Evolutionary conservation across 2,888 invertebrate genomes (phyloP), one percentile per base, ranked within the genome.

Genomic region (Axea sp.): DNA sequence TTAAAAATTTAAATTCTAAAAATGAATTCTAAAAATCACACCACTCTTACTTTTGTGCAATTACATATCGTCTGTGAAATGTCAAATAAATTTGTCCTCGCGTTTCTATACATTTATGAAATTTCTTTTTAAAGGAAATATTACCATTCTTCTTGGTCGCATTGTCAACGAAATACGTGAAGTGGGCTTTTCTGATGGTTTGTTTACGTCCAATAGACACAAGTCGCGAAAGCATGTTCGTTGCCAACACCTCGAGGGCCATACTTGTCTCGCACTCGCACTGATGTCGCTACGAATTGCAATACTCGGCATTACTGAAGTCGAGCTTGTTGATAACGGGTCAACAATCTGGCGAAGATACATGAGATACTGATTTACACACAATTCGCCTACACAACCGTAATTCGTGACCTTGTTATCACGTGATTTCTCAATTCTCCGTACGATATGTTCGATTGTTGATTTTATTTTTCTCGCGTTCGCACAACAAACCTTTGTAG

Each of bases 101-200:
- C n/a, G n/a, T n/a, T n/a, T n/a, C n/a, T n/a, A n/a, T n/a, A n/a
- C n/a, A n/a, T n/a, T n/a, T n/a, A n/a, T n/a, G n/a, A n/a, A n/a
- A n/a, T n/a, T n/a, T n/a, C n/a, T n/a, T n/a, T n/a, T n/a, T n/a
- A n/a, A n/a, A n/a, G 11, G 9, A 41, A 35, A 47, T 45, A 30
- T 75, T 73, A 77, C 74, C 75, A 59, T 65, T 62, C 12, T 24
- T 72, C 33, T 73, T 43, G 9, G 67, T 68, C 45, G 69, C 71
- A 9, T 80, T 75, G 35, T 84, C 84, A 1, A 82, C 78, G 26
- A 83, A 81, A 57, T 83, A 87, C 1, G 78, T 80, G 73, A 86
- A 86, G 49, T 86, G 86, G 37, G 81, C 75, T 37, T 72, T 69
- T 53, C 85, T 80, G 3, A 65, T 76, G 75, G 79, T 65, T 35